Evolutionary conservation across 2,888 invertebrate species (phyloP), one percentile per base, ranked within the genome.

Genomic region (Lycaena phlaeas): DNA sequence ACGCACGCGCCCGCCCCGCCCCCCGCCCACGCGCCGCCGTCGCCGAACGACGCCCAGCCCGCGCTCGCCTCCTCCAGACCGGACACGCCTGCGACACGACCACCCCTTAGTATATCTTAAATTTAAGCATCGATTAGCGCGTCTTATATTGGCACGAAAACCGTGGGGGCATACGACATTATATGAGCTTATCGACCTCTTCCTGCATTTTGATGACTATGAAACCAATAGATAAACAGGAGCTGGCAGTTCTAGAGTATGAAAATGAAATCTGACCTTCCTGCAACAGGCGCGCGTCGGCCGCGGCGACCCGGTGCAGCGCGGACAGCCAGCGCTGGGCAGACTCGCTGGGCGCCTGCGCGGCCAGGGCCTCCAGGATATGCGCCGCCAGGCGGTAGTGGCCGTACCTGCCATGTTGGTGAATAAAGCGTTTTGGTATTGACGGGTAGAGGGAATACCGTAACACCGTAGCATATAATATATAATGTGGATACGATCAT

Each of bases 291-390:
- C 86, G 84, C 9, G 90, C 88, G 67, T 94, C 94, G 0, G 92
- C 94, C 36, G 86, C 87, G 0, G 92, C 90, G 49, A 94, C 88
- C 45, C 92, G 87, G 46, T 91, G 87, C n/a, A 97, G 70, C 0
- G 94, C 92, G 0, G 90, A 88, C 39, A 97, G 72, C 92, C 96
- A 97, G 61, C 95, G 94, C 60, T 96, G 93, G 36, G 93, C 89
- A 54, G 95, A 92, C 61, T 97, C 97, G 22, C 94, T 93, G 10
- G 94, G 93, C 0, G 93, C 93, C 49, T 89, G 86, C 31, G 88
- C 88, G 2, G 89, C 86, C 17, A 94, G 70, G 30, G 85, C 81
- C 15, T 85, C 73, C 54, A 92, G 87, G 22, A 94, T 87, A 4
- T 76, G 73, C 0, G 90, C 87, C 0, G 92, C 92, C 14, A 93